Conservation (phyloP, 2,113 vertebrate genomes). For the Budorcas taxicolor region DNA sequence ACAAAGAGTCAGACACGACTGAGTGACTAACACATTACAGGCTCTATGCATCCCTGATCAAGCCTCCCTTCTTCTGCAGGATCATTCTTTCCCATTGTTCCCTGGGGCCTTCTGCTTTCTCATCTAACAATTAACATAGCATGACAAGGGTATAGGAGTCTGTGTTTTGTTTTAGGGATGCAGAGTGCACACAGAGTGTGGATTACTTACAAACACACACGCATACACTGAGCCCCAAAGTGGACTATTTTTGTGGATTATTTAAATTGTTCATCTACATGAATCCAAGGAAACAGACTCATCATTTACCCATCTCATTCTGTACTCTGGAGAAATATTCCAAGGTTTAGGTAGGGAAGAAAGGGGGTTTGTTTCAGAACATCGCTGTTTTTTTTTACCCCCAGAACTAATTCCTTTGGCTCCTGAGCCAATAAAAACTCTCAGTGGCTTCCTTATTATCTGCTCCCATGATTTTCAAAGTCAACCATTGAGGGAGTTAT, state of each 20-base stretch:
- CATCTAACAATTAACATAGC: neutral
- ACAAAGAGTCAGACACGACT: neutral
- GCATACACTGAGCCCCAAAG: neutral
- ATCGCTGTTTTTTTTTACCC: neutral
- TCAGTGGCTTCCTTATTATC: neutral
- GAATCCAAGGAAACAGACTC: neutral
- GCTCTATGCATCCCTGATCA: neutral
- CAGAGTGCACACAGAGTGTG: neutral
- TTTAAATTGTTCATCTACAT: neutral
- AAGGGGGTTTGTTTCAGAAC: neutral
- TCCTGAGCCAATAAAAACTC: neutral
- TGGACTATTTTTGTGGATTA: neutral
- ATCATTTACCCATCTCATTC: neutral
- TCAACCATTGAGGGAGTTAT: neutral
- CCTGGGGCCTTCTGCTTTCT: neutral
- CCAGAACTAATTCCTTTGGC: neutral
- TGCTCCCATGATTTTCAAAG: neutral
- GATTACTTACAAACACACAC: neutral
- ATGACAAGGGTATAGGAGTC: neutral
- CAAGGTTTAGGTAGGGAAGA: neutral
- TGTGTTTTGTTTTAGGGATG: neutral
- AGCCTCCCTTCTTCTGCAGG: neutral
- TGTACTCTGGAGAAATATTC: neutral
- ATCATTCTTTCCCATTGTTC: neutral
- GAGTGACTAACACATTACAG: neutral